Evolutionary conservation across 2,888 invertebrate species (phyloP).

Genomic region (Mythimna vitellina): DNA sequence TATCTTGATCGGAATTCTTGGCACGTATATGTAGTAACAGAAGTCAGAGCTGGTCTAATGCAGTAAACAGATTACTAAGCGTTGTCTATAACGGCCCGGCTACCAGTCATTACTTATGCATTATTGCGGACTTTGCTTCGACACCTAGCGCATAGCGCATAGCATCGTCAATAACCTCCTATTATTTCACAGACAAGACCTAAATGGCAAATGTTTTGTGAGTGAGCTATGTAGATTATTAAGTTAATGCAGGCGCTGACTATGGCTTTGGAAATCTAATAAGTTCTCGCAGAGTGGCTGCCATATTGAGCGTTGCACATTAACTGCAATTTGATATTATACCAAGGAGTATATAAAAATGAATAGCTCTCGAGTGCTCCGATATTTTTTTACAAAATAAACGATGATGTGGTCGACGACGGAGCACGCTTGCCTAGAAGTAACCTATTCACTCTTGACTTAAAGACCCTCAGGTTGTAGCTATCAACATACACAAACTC

Average conservation of each 20-base stretch:
- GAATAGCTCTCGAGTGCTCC: no score
- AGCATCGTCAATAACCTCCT: conserved; percentile 25
- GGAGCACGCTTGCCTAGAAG: no score
- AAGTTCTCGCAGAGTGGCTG: background rate
- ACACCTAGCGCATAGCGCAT: conserved; percentile 30
- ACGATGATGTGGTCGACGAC: no score
- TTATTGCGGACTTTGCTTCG: conserved; percentile 59
- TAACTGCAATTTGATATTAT: background rate
- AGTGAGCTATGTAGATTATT: conserved; percentile 3
- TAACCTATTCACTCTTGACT: no score
- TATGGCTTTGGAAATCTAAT: background rate
- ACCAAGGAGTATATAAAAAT: no score
- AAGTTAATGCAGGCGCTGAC: background rate
- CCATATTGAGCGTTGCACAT: background rate
- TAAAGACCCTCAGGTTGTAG: no score
- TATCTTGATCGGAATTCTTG: conserved; percentile 50
- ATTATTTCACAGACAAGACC: conserved; percentile 19
- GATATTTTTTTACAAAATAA: no score
- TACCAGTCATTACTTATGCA: conserved; percentile 62
- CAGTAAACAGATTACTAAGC: conserved; percentile 53
- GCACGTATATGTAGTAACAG: conserved; percentile 49
- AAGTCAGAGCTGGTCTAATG: conserved; percentile 27
- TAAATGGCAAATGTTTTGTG: conserved; percentile 16
- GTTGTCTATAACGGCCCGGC: conserved; percentile 53
- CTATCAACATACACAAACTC: no score